Base-by-base conservation (phyloP, 2,113 vertebrate species). In the Toxotes chatareus region DNA sequence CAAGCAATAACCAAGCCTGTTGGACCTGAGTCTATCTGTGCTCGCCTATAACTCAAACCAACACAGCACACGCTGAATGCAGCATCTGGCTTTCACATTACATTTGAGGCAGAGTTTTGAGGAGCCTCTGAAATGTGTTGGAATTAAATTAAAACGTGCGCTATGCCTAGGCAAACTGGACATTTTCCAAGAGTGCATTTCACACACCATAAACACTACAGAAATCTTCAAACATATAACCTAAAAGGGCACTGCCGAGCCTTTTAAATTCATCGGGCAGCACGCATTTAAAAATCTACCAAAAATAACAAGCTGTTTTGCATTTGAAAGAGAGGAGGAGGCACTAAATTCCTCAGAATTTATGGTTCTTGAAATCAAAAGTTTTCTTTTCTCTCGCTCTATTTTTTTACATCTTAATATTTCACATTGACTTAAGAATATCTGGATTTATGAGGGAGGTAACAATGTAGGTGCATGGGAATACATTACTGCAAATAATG, bases 81-180 rank as follows among this genome's bases (percentile, higher is more conserved):
- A 84, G 92, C 93, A 94, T 94, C 93, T 95, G 93, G 93, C 91
- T 92, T 95, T 94, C 92, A 92, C 92, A 91, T 95, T 89, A 89
- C 86, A 94, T 94, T 94, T 92, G 84, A 88, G 78, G 84, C 77
- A 64, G 80, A 61, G 71, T 88, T 91, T 92, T 91, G 84, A 93
- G 82, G 74, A 89, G 84, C 85, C 86, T 93, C 90, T 87, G 88
- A 94, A 95, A 95, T 84, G 86, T 92, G 90, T 86, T 93, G 90
- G 86, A 93, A 92, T 93, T 92, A 90, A 94, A 94, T 94, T 89
- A 93, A 94, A 94, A 92, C 65, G 36, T 92, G 86, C 88, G 66
- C 81, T 75, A 80, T 84, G 85, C 84, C 65, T 89, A 62, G 69
- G 83, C 40, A 87, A 90, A 92, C 86, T 93, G 93, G 94, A 94